These are phyloP conservation scores for Argopecten irradians DNA, from an alignment of 1,140 invertebrate species.

Conservation along the genomic window DNA sequence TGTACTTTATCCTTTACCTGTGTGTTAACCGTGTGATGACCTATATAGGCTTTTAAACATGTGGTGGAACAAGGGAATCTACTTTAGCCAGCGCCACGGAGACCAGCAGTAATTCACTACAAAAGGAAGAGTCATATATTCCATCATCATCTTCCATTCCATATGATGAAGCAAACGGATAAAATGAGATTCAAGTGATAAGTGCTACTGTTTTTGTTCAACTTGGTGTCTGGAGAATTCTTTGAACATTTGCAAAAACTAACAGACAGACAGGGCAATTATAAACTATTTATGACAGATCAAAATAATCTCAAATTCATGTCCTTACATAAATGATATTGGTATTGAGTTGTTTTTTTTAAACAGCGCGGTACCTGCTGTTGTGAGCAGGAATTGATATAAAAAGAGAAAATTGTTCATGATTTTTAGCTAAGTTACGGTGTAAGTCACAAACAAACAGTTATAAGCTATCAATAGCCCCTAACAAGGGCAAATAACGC, in stretches of 20 bases:
- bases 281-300: neutral
- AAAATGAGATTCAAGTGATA: neutral
- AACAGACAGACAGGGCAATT: neutral
- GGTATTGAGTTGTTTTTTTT: too few relatives aligned
- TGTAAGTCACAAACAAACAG: too few relatives aligned
- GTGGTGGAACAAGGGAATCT: neutral
- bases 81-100: neutral
- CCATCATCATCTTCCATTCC: neutral
- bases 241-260: neutral
- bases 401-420: too few relatives aligned
- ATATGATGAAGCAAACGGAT: neutral
- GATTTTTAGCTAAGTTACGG: too few relatives aligned
- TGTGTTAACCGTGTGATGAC: neutral
- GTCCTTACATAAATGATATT: neutral
- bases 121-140: conserved; percentile 11
- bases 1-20: neutral
- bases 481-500: too few relatives aligned
- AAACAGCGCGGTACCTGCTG: too few relatives aligned
- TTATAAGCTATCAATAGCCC: too few relatives aligned
- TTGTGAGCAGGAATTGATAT: too few relatives aligned
- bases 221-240: neutral
- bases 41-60: neutral
- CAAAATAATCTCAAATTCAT: neutral
- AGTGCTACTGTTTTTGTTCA: neutral
- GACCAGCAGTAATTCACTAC: neutral